Percentiles rank a stretch among this genome's conserved stretches.
Conservation (phyloP, 37 sponge, comb jelly and placozoan species). For the Aplysina aerophoba region DNA sequence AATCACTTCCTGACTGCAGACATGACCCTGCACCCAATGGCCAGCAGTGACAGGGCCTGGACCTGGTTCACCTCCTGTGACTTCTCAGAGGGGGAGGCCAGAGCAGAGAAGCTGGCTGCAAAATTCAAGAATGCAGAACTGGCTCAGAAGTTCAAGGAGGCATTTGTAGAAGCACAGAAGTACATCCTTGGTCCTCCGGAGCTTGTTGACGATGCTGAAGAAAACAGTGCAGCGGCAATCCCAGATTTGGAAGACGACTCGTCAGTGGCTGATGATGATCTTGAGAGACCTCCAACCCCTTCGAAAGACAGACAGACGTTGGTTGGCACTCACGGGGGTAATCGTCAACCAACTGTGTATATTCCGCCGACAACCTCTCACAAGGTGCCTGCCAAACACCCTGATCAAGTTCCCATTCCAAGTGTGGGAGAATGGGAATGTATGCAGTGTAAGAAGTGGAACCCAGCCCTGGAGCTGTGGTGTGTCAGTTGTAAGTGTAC, state of each 20-base stretch:
- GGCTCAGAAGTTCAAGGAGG: conserved; percentile 67
- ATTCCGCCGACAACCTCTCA: background rate
- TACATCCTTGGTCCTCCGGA: no score
- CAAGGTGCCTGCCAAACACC: background rate
- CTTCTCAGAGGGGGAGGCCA: conserved; percentile 71
- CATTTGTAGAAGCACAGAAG: conserved; percentile 54
- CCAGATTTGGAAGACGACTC: no score
- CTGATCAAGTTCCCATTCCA: background rate
- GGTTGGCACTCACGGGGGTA: no score
- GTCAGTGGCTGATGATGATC: no score
- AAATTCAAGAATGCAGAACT: conserved; percentile 75
- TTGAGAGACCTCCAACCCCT: no score
- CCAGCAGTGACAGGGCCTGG: conserved; percentile 64
- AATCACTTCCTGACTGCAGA: conserved; percentile 85
- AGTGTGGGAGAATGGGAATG: conserved; percentile 21
- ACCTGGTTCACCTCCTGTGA: conserved; percentile 85
- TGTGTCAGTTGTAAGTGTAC: background rate
- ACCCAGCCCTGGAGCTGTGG: background rate
- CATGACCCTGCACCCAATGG: conserved; percentile 68
- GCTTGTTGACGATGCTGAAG: no score
- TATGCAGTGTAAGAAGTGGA: background rate
- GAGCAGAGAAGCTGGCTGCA: conserved; percentile 79
- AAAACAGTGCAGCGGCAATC: no score
- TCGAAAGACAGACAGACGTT: no score
- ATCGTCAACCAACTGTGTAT: background rate